Evolutionary conservation across 2,888 invertebrate species (phyloP).

Genomic region (Drosophila sordidapex): DNA sequence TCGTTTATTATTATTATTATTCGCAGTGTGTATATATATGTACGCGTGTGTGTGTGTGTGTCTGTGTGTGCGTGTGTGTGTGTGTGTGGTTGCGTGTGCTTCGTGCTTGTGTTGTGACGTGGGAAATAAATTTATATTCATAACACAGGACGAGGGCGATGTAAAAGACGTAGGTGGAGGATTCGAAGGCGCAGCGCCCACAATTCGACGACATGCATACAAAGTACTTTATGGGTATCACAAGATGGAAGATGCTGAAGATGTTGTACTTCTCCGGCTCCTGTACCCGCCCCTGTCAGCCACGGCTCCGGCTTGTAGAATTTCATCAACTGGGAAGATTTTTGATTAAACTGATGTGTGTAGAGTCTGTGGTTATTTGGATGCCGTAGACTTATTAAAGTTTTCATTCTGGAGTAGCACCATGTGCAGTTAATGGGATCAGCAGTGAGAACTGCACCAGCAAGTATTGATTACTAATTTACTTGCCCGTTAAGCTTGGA

Average conservation of each 20-base stretch:
- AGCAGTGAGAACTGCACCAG: slow-evolving; percentile 35
- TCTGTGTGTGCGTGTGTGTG: slow-evolving; percentile 13
- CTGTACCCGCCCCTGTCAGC: not conserved
- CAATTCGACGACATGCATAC: slow-evolving; percentile 70
- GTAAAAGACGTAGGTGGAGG: slow-evolving; percentile 23
- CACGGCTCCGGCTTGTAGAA: slow-evolving; percentile 17
- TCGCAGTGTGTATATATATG: slow-evolving; percentile 67
- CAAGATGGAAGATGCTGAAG: slow-evolving; percentile 49
- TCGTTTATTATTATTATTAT: slow-evolving; percentile 81
- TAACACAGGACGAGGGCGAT: slow-evolving; percentile 65
- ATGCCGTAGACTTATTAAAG: slow-evolving; percentile 51
- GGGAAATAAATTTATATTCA: slow-evolving; percentile 80
- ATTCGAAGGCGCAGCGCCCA: slow-evolving; percentile 30
- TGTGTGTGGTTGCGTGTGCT: slow-evolving; percentile 42
- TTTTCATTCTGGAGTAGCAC: slow-evolving; percentile 10
- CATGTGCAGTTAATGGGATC: slow-evolving; percentile 61
- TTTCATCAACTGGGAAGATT: slow-evolving; percentile 72
- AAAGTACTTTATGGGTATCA: slow-evolving; percentile 75
- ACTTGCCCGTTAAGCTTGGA: slow-evolving; percentile 44
- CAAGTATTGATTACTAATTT: slow-evolving; percentile 76
- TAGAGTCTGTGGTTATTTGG: slow-evolving; percentile 36
- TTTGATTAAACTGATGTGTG: slow-evolving; percentile 69
- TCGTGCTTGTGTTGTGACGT: slow-evolving; percentile 75
- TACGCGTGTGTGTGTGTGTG: not conserved
- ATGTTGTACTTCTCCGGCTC: slow-evolving; percentile 19